Base-by-base conservation (phyloP, 2,888 invertebrate species). In the Acleris literana region DNA sequence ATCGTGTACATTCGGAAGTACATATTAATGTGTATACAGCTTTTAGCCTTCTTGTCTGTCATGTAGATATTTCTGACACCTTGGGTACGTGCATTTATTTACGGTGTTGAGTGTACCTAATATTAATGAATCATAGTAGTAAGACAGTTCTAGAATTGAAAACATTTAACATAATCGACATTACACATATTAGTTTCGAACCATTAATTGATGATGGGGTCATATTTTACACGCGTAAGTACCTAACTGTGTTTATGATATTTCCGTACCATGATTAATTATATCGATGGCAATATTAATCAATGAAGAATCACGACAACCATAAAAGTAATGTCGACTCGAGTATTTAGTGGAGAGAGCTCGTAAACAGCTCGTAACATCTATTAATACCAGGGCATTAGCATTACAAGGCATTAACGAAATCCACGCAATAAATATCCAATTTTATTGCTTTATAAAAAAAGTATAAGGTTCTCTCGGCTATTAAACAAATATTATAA, bases 371-470 rank as follows among this genome's bases (percentile, higher is more conserved):
- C 29, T 68, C 65, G 29, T 68, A 52, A 68, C 44, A 52, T 69
- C 53, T 61, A 59, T 54, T 65, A 59, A 59, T 54, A 44, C 48
- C 44, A 57, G 65, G 53, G 69, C 71, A 76, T 74, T 75, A 74
- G 75, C 75, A 76, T 79, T 76, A 76, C 74, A 74, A 73, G 77
- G 75, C 76, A 81, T 78, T 83, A 83, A 80, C 77, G 74, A 75
- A 76, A 77, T 73, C 69, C 72, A 67, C 64, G 67, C 73, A 54
- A 84, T 84, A 82, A 84, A 83, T 82, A 71, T 69, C 66, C 66
- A 58, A 63, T 70, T 76, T 76, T 77, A 79, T 76, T 68, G 72
- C 76, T 76, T 76, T 77, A 79, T 79, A 79, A 79, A 81, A 78
- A 77, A 76, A 60, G 44, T 60, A 55, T 65, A 60, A 65, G 56